Conservation (phyloP, 2,888 invertebrate species). For the Morpho achilles region DNA sequence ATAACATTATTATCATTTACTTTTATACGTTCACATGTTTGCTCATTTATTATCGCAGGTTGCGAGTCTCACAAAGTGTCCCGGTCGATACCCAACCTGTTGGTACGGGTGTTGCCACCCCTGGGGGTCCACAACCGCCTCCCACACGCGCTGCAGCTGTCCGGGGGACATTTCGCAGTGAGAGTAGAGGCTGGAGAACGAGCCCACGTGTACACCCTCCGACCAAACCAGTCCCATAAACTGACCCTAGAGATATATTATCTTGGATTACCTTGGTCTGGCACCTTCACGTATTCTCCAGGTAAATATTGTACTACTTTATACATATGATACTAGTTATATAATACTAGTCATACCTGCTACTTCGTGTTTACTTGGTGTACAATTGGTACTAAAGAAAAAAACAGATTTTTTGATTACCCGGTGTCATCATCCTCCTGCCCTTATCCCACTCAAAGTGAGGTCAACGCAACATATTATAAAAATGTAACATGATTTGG, state of each 20-base stretch:
- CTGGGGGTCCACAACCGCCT: slow-evolving; percentile 87
- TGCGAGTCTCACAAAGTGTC: slow-evolving; percentile 58
- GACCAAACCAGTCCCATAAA: slow-evolving; percentile 79
- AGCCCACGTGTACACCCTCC: slow-evolving; percentile 83
- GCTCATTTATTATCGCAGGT: slow-evolving; percentile 37
- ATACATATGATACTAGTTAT: too few relatives aligned
- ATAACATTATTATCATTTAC: too few relatives aligned
- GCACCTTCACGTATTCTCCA: slow-evolving; percentile 82
- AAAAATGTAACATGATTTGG: too few relatives aligned
- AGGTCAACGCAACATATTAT: too few relatives aligned
- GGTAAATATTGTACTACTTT: slow-evolving; percentile 41
- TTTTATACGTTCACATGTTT: too few relatives aligned
- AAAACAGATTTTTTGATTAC: too few relatives aligned
- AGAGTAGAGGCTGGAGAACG: slow-evolving; percentile 86
- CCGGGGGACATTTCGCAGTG: slow-evolving; percentile 46
- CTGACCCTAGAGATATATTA: slow-evolving; percentile 77
- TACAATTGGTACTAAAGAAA: too few relatives aligned
- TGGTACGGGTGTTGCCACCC: slow-evolving; percentile 85
- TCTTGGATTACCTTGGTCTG: slow-evolving; percentile 84
- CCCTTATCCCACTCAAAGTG: too few relatives aligned
- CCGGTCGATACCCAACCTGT: slow-evolving; percentile 84
- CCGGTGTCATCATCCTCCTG: too few relatives aligned
- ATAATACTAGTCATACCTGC: too few relatives aligned
- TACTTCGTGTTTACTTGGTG: too few relatives aligned
- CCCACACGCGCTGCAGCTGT: slow-evolving; percentile 82